Conservation (phyloP, 1,140 invertebrate genomes). For the Psilanteris sp. region DNA sequence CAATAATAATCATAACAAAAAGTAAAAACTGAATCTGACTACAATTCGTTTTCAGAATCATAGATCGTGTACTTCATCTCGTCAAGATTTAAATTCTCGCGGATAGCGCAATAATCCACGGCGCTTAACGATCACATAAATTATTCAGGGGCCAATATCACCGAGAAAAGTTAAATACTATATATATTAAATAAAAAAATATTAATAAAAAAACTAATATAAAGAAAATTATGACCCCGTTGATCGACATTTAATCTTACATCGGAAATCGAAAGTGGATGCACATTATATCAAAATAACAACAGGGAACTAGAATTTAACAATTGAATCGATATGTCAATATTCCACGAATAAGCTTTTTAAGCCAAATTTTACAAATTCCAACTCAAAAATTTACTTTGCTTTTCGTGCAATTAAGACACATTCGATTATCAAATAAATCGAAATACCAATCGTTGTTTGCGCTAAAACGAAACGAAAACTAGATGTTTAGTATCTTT, state of each 20-base stretch:
- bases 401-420: conserved; percentile 8
- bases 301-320: conserved; percentile 1
- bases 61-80: conserved; percentile 73
- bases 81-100: conserved; percentile 72
- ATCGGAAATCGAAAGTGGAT: conserved; percentile 18
- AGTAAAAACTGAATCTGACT: conserved; percentile 71
- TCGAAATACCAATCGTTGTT: conserved; percentile 1
- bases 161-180: conserved; percentile 4
- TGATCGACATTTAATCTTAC: conserved; percentile 31
- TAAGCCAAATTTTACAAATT: conserved; percentile 34
- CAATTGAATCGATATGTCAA: too few species aligned
- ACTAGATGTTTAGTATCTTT: not conserved
- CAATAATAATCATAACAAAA: conserved; percentile 64
- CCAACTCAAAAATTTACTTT: conserved; percentile 24
- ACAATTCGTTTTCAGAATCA: conserved; percentile 71
- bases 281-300: not conserved
- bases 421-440: not conserved
- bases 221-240: conserved; percentile 5
- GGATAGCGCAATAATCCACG: conserved; percentile 38
- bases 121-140: conserved; percentile 62
- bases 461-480: conserved; percentile 24
- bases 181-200: conserved; percentile 23
- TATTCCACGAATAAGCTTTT: conserved; percentile 19
- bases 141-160: conserved; percentile 41
- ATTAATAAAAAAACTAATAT: not conserved